Base-by-base conservation (phyloP, 2,797 vertebrate species). In the Hoplostethus mediterraneus region DNA sequence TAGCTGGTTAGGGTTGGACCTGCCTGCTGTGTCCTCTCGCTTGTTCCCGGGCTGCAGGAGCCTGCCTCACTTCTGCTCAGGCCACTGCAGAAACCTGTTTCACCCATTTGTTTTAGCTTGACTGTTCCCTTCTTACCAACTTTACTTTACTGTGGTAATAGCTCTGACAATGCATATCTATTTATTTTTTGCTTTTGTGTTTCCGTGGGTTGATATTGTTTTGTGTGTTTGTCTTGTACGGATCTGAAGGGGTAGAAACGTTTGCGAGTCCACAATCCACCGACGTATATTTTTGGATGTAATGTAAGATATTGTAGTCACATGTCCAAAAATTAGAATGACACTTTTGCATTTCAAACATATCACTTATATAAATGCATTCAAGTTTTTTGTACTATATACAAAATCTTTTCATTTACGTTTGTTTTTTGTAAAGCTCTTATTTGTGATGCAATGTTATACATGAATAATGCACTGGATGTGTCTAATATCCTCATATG, bases 281-380 rank as follows among this genome's bases (percentile, higher is more conserved):
- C 47, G 54, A 69, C 11, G 5, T 38, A 67, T 63, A 65, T 61
- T 86, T 84, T 77, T 71, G 55, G 59, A 69, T 78, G 66, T 64
- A 73, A 56, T 87, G 61, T 81, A 88, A 83, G 6, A 84, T 85
- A 81, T 14, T 38, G 7, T 77, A 8, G 75, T 80, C 10, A 42
- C 67, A 47, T 16, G 10, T 77, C 59, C 49, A 71, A 80, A 62
- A 72, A 70, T 69, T 73, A 71, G 77, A 86, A 59, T 77, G 75
- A 67, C 81, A 70, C 38, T 64, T 79, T 80, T 83, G 71, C 82
- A 84, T 83, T 80, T 80, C 21, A 71, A 71, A 90, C 87, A 90
- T 90, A 89, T 92, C 88, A 79, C 62, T 55, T 40, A 16, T 3
- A 5, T 30, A 73, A 67, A 82, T 76, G 55, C 64, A 59, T 85